Evolutionary conservation across 2,888 invertebrate genomes (phyloP).

Genomic region (Andrena chrysosceles): DNA sequence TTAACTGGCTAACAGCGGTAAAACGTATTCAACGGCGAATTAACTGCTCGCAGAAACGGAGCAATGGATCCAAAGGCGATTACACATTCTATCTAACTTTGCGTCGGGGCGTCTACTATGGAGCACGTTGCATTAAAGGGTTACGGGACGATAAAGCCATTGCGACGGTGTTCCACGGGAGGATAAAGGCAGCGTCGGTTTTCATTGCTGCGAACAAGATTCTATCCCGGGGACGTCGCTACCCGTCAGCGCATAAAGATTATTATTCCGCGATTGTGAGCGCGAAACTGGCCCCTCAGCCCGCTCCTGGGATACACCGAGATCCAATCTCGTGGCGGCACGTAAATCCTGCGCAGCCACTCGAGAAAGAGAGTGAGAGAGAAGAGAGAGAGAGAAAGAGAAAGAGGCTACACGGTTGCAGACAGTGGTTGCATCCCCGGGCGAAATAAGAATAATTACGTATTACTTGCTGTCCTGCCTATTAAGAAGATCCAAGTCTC

Average conservation of each 20-base stretch:
- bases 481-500: slow-evolving; percentile 14
- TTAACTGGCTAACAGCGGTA: neutral
- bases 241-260: slow-evolving; percentile 49
- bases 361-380: slow-evolving; percentile 18
- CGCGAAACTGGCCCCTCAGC: slow-evolving; percentile 55
- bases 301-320: slow-evolving; percentile 50
- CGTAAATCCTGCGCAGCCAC: slow-evolving; percentile 61
- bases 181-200: slow-evolving; percentile 20
- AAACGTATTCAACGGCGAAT: slow-evolving; percentile 4
- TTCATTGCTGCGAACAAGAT: slow-evolving; percentile 29
- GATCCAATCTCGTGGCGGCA: slow-evolving; percentile 66
- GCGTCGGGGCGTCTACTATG: neutral
- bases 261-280: slow-evolving; percentile 59
- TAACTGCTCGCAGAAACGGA: neutral
- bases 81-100: neutral
- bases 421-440: slow-evolving; percentile 43
- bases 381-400: no score
- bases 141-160: slow-evolving; percentile 33
- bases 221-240: slow-evolving; percentile 35
- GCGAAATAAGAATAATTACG: slow-evolving; percentile 74
- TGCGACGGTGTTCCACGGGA: slow-evolving; percentile 5
- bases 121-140: neutral
- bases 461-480: slow-evolving; percentile 42
- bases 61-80: neutral
- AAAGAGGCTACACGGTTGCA: no score